Base-by-base conservation (phyloP, 2,113 vertebrate species). In the Dasyprocta punctata region DNA sequence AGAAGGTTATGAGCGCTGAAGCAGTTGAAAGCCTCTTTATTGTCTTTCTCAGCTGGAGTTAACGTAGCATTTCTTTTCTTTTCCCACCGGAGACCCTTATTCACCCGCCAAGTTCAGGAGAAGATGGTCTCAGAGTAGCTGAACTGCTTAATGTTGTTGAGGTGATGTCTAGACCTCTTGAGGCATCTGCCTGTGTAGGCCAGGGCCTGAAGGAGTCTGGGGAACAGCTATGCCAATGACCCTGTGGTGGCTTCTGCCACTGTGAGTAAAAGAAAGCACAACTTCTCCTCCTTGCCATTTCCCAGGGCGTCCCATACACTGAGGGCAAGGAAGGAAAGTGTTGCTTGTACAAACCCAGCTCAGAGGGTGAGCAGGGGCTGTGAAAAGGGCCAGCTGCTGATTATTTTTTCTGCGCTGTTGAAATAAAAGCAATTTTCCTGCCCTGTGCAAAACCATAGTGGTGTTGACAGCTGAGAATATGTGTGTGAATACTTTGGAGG, bases 391-490 rank as follows among this genome's bases (percentile, higher is more conserved):
- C 87, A 56, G 63, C 41, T 69, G 73, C 38, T 89, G 90, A 52
- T 90, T 44, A 49, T 67, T 92, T 92, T 93, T 89, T 77, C 60
- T 95, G 86, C 54, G 86, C 89, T 86, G 36, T 67, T 89, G 78
- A 96, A 93, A 97, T 96, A 95, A 94, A 97, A 96, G 89, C 78
- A 88, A 80, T 92, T 87, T 98, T 54, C 56, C 36, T 52, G 49
- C 14, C 41, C 81, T 94, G 60, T 96, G 84, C 38, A 71, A 95
- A 96, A 94, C 73, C 73, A 75, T 20, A 75, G 73, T 73, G 54
- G 78, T 75, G 80, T 54, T 97, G 94, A 96, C 95, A 97, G 97
- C 91, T 96, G 86, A 80, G 91, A 93, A 94, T 94, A 16, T 96
- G 89, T 52, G 77, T 94, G 83, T 89, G 86, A 89, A 17, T 92